Conservation (phyloP, 92 coral and sea anemone genomes). For the Desmophyllum pertusum region DNA sequence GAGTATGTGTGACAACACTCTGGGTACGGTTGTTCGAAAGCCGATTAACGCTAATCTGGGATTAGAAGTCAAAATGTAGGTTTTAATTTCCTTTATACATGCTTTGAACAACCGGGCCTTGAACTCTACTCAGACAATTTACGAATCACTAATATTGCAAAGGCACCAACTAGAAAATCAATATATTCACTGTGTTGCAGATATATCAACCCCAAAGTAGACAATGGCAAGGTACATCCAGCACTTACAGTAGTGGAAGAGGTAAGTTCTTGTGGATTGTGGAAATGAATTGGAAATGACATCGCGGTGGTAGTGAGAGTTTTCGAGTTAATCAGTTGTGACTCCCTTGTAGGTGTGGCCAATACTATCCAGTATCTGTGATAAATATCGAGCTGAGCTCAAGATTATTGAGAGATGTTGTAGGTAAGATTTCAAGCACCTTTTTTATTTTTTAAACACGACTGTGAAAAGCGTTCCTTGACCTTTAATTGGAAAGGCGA, state of each 20-base stretch:
- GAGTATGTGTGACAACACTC: neutral
- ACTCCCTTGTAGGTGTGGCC: conserved; percentile 82
- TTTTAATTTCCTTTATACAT: no score
- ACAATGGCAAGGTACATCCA: conserved; percentile 82
- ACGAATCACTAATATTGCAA: neutral
- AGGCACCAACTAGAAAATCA: neutral
- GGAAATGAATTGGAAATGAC: neutral
- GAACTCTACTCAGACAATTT: no score
- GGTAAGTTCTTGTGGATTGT: conserved; percentile 43
- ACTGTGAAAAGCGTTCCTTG: no score
- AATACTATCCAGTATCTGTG: conserved; percentile 76
- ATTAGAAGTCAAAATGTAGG: no score
- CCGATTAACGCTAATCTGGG: no score
- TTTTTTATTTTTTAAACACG: no score
- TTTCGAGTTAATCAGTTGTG: neutral
- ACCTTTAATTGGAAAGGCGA: no score
- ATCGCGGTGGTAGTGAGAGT: neutral
- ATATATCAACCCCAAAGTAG: conserved; percentile 68
- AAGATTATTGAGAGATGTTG: conserved; percentile 91
- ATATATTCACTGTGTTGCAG: conserved; percentile 50
- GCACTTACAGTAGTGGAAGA: conserved; percentile 86
- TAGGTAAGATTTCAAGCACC: conserved; percentile 70
- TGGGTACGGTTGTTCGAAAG: no score
- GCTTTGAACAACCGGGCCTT: no score
- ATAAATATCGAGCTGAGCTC: conserved; percentile 74